Conservation (phyloP, 2,888 invertebrate species). For the Eupithecia abbreviata region DNA sequence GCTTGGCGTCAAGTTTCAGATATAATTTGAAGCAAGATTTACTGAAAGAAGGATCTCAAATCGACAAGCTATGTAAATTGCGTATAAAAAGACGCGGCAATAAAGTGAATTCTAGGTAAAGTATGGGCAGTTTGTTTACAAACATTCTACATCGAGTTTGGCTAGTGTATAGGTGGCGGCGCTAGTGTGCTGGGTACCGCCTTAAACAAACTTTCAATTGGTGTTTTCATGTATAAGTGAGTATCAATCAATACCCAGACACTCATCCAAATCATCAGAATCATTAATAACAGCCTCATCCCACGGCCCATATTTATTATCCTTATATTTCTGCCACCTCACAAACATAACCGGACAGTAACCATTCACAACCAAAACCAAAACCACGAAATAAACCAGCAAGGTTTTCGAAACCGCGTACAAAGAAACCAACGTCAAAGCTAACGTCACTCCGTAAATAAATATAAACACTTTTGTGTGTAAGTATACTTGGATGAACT, state of each 20-base stretch:
- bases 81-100: too few relatives aligned
- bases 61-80: too few relatives aligned
- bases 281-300: conserved; percentile 94
- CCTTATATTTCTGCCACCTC: conserved; percentile 90
- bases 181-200: too few relatives aligned
- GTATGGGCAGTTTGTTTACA: too few relatives aligned
- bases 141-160: too few relatives aligned
- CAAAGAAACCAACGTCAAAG: conserved; percentile 79
- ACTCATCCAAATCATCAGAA: conserved; percentile 80
- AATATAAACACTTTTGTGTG: conserved; percentile 82
- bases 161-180: too few relatives aligned
- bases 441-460: conserved; percentile 77
- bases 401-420: conserved; percentile 83
- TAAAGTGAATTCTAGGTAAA: too few relatives aligned
- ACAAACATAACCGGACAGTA: conserved; percentile 91
- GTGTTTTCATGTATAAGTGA: too few relatives aligned
- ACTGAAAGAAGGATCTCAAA: too few relatives aligned
- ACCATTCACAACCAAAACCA: conserved; percentile 86
- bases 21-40: too few relatives aligned
- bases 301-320: conserved; percentile 99
- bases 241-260: conserved; percentile 44
- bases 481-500: conserved; percentile 87
- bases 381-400: conserved; percentile 84
- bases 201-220: too few relatives aligned
- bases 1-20: too few relatives aligned